These are phyloP conservation scores for Coptotermes formosanus DNA, from an alignment of 1,140 invertebrate species.

Conservation along the genomic window DNA sequence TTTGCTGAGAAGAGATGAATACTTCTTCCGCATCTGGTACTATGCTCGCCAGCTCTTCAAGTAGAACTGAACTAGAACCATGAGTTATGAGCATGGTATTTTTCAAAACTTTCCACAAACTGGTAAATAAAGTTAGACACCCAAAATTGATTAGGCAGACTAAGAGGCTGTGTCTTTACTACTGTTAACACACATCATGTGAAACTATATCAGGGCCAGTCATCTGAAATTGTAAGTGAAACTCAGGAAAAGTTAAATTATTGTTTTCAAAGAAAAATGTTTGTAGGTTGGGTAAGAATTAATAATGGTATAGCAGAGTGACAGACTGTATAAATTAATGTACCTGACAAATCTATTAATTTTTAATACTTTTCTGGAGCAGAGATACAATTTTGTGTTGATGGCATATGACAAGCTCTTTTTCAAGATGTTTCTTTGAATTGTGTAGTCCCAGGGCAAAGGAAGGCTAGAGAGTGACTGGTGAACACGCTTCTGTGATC, in stretches of 20 bases:
- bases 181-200: background rate
- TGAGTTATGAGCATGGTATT: background rate
- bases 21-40: slow-evolving; percentile 92
- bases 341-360: background rate
- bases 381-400: slow-evolving; percentile 11
- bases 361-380: background rate
- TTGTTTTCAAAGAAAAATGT: background rate
- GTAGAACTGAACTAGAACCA: slow-evolving; percentile 45
- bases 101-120: slow-evolving; percentile 21
- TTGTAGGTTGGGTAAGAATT: background rate
- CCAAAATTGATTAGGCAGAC: background rate
- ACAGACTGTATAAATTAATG: slow-evolving; percentile 9
- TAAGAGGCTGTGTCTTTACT: slow-evolving; percentile 18
- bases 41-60: slow-evolving; percentile 80
- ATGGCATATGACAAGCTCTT: slow-evolving; percentile 15
- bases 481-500: background rate
- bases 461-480: slow-evolving; percentile 30
- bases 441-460: slow-evolving; percentile 26
- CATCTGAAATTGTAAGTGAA: slow-evolving; percentile 17
- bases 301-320: background rate
- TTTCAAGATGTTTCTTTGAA: background rate
- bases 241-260: background rate
- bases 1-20: slow-evolving; percentile 81
- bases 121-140: background rate
- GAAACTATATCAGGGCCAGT: slow-evolving; percentile 17